Evolutionary conservation across 1,140 invertebrate species (phyloP).

Genomic region (Drosophila baimaii): DNA sequence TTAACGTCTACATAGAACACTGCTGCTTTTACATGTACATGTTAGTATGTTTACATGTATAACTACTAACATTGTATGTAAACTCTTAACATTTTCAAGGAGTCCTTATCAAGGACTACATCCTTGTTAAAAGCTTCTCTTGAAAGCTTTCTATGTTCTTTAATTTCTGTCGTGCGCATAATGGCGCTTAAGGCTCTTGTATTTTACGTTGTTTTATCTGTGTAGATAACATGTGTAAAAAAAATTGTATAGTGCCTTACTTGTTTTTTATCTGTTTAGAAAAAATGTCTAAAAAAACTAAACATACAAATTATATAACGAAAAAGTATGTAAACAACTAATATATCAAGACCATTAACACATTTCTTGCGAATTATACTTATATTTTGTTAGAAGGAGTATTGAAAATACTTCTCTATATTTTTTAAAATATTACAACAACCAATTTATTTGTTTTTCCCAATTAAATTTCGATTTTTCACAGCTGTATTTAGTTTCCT

Average conservation of each 20-base stretch:
- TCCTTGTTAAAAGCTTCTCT: neutral
- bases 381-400: too few species aligned
- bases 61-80: neutral
- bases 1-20: neutral
- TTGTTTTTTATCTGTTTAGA: too few species aligned
- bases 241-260: too few species aligned
- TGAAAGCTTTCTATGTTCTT: slow-evolving; percentile 3
- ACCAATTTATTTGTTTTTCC: neutral
- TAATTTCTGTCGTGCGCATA: neutral
- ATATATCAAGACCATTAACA: neutral
- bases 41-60: neutral
- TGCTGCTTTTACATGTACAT: neutral
- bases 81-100: neutral
- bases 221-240: neutral
- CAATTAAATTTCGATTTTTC: neutral
- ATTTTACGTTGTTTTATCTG: too few species aligned
- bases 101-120: slow-evolving; percentile 1
- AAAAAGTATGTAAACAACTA: neutral
- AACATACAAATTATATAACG: too few species aligned
- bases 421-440: too few species aligned
- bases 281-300: too few species aligned
- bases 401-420: too few species aligned
- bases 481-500: neutral
- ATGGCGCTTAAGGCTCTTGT: too few species aligned
- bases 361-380: too few species aligned